Base-by-base conservation (phyloP, 2,797 vertebrate species). In the Salarias fasciatus region DNA sequence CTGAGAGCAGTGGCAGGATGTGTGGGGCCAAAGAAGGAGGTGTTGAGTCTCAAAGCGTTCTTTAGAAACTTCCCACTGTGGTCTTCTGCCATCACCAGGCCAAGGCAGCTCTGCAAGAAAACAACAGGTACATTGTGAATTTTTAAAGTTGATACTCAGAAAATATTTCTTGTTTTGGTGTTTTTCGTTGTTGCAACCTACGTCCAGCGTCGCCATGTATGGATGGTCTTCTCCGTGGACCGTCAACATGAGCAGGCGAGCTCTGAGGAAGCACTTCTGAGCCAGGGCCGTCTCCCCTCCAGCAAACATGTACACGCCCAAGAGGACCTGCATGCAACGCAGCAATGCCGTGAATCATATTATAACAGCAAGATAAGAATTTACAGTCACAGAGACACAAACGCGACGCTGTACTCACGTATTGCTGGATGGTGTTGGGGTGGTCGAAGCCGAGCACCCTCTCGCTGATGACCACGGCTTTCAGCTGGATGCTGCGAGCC, bases 151-250 rank as follows among this genome's bases (percentile, higher is more conserved):
- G 6, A 35, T 35, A 6, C 6, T 35, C 2, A 37, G 0, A 8
- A 6, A 37, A 42, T 10, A 36, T 10, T 38, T 5, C 52, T 1
- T n/a, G 15, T 38, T 4, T 3, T 33, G 45, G 18, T 40, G 7
- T 14, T 48, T 6, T 30, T 43, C 37, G 30, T 5, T 28, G 4
- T 42, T 56, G 36, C 40, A 44, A 86, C 92, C 70, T 80, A 94
- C 94, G 66, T 95, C 94, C 71, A 95, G 66, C 29, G 86, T 90
- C 45, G 93, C 93, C 0, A 77, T 87, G 86, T 87, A 93, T 0
- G 94, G 94, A 69, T 95, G 94, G 59, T 95, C 93, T 48, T 94
- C 93, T 69, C 94, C 94, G 0, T 93, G 91, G 52, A 94, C 72
- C 2, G 91, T 88, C 12, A 94, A 77, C 72, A 91, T 67, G 3